phyloP scores from a whole-genome alignment of 2,888 invertebrate species.

The Dusona sp. region DNA sequence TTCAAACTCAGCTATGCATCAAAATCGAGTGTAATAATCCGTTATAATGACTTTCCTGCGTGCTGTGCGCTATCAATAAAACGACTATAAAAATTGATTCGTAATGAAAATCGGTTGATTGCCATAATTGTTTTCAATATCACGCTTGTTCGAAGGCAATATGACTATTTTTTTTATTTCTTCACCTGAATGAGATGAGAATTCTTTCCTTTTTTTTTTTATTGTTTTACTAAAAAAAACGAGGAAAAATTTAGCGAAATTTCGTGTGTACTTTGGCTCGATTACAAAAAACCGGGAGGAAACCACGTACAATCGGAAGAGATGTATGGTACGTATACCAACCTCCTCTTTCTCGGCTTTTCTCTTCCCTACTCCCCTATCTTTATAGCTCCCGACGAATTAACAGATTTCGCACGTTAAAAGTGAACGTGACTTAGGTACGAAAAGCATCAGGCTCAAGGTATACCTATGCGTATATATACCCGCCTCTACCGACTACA shows the following conservation, averaged over 20 bases:
- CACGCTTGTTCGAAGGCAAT: neutral
- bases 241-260: conserved; percentile 11
- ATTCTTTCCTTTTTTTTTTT: conserved; percentile 5
- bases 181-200: neutral
- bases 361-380: conserved; percentile 29
- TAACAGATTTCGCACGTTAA: conserved; percentile 69
- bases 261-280: conserved; percentile 18
- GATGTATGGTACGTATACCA: conserved; percentile 54
- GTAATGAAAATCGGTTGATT: conserved; percentile 3
- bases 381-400: conserved; percentile 65
- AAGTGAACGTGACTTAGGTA: conserved; percentile 65
- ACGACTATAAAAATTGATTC: conserved; percentile 50
- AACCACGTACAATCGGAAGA: conserved; percentile 55
- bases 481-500: conserved; percentile 35
- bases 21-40: conserved; percentile 47
- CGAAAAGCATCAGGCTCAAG: conserved; percentile 37
- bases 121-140: conserved; percentile 10
- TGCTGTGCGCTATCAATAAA: neutral
- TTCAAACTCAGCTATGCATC: conserved; percentile 32
- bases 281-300: conserved; percentile 5
- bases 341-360: conserved; percentile 50
- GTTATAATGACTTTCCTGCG: conserved; percentile 40
- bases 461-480: conserved; percentile 14
- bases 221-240: conserved; percentile 7
- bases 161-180: neutral